Evolutionary conservation across 2,888 invertebrate species (phyloP).

Genomic region (Arrhopalites spinosus): DNA sequence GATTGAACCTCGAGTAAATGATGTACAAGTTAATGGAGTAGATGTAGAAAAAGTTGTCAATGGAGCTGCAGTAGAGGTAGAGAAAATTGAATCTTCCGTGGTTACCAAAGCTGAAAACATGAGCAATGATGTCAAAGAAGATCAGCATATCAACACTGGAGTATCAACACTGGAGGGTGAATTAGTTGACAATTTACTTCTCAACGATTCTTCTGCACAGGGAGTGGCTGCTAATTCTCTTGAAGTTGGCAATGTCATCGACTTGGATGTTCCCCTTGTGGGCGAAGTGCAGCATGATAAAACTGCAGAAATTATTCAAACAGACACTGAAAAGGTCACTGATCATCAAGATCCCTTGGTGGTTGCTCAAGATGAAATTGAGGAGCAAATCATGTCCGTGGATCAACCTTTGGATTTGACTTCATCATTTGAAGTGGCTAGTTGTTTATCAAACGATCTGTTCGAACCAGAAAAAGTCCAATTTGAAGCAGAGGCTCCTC

Average conservation of each 20-base stretch:
- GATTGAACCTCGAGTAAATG: not conserved
- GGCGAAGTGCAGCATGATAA: not conserved
- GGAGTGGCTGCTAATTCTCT: too few relatives aligned
- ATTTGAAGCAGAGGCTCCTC: too few relatives aligned
- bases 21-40: not conserved
- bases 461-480: too few relatives aligned
- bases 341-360: too few relatives aligned
- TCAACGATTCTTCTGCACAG: not conserved
- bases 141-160: not conserved
- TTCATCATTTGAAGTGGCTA: too few relatives aligned
- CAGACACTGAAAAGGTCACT: not conserved
- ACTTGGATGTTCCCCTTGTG: too few relatives aligned
- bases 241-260: too few relatives aligned
- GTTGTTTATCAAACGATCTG: too few relatives aligned
- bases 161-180: not conserved
- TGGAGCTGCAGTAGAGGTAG: slow-evolving; percentile 3
- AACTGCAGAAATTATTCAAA: not conserved
- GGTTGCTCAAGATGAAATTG: too few relatives aligned
- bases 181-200: not conserved
- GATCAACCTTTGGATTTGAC: too few relatives aligned
- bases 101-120: slow-evolving; percentile 22
- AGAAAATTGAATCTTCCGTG: not conserved
- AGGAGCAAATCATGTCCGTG: too few relatives aligned
- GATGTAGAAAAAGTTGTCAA: slow-evolving; percentile 11
- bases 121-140: not conserved